Evolutionary conservation across 2,888 invertebrate genomes (phyloP), one percentile per base, ranked within the genome.

Genomic region (Gibbula magus): DNA sequence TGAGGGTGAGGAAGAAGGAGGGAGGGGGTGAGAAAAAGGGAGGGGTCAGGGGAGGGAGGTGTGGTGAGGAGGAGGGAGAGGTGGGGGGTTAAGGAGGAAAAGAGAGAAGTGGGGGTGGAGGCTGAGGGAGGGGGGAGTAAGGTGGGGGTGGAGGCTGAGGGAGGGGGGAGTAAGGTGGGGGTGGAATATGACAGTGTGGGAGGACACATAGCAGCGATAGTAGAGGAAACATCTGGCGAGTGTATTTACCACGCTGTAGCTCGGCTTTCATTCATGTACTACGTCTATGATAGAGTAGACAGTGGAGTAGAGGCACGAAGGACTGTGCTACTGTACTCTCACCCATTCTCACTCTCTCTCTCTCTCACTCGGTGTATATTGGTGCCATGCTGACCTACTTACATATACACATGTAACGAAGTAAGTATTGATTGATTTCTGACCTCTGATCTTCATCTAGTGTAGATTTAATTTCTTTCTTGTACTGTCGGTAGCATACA

Each of bases 351-450:
- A 86, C 93, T 93, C 93, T 94, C 92, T 91, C 92, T 90, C 84
- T 91, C 92, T 90, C 89, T 87, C 89, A 74, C 93, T 91, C 91
- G 92, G 92, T 93, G 93, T 93, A 93, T 93, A 93, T 93, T 93
- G 93, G 92, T 92, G 93, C 93, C 93, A 91, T 91, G 73, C 82
- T 83, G 83, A 83, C 84, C 84, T 85, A 81, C 80, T 79, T 77
- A 61, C 81, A 61, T 66, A 76, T 32, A 54, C 80, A 81, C 93
- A 51, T 45, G 10, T 45, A 45, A n/a, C n/a, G n/a, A n/a, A 45
- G 45, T 45, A 45, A 45, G 45, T 45, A 45, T 45, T 45, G 45
- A 45, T 45, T 10, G 45, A 45, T 45, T 8, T 4, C 4, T 45
- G 8, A 45, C 45, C 45, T n/a, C n/a, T 45, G 10, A 45, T 45